phyloP scores from a whole-genome alignment of 2,888 invertebrate genomes.

The Mongoloraphidia duomilia region DNA sequence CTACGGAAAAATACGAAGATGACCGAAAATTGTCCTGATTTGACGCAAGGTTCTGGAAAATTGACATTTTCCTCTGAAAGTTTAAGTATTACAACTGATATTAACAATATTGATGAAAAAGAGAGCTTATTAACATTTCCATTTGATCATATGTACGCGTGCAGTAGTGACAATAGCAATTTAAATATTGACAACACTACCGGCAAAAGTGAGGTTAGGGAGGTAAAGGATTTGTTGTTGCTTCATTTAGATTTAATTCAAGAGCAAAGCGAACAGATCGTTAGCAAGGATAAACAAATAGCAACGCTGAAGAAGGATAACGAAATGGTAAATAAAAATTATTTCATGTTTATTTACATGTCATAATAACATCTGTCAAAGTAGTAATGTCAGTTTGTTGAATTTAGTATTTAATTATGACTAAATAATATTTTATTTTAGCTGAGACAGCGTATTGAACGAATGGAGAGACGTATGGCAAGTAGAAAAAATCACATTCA shows the following conservation, averaged over 20 bases:
- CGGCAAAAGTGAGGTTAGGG: slow-evolving; percentile 45
- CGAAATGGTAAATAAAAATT: slow-evolving; percentile 46
- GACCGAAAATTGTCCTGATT: slow-evolving; percentile 30
- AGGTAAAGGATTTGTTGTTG: slow-evolving; percentile 62
- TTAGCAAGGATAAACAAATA: slow-evolving; percentile 64
- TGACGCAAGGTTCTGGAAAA: slow-evolving; percentile 23
- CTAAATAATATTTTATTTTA: slow-evolving; percentile 25
- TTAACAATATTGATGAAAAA: slow-evolving; percentile 26
- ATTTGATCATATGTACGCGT: slow-evolving; percentile 61
- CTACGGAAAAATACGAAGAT: slow-evolving; percentile 30
- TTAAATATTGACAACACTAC: slow-evolving; percentile 17
- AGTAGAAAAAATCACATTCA: slow-evolving; percentile 10
- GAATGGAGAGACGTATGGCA: slow-evolving; percentile 46
- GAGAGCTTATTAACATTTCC: slow-evolving; percentile 45
- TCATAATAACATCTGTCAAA: background rate
- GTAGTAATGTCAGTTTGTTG: background rate
- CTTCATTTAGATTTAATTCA: slow-evolving; percentile 79
- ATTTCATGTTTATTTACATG: background rate
- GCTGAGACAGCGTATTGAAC: slow-evolving; percentile 50
- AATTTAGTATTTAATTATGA: background rate
- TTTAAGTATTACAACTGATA: slow-evolving; percentile 11
- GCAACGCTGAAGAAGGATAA: slow-evolving; percentile 60
- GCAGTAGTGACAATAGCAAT: slow-evolving; percentile 33
- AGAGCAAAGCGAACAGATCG: slow-evolving; percentile 74
- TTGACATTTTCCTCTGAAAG: slow-evolving; percentile 12